Percentiles rank a stretch among this genome's conserved stretches.
These are phyloP conservation scores for Vultur gryphus DNA, from an alignment of 2,797 vertebrate genomes.

Conservation along the genomic window DNA sequence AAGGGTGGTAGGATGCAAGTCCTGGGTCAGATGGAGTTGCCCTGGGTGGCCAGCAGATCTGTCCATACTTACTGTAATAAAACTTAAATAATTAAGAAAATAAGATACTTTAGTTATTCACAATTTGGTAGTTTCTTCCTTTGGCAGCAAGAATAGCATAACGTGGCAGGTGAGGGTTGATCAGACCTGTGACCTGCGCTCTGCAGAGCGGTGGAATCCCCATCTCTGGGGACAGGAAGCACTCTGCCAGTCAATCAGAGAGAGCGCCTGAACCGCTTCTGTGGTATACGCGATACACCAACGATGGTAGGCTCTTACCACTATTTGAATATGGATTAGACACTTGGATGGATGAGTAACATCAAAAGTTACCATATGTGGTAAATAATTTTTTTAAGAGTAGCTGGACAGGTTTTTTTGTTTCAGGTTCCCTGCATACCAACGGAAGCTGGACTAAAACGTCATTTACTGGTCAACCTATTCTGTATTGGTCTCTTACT, in stretches of 20 bases:
- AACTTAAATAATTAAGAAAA: neutral
- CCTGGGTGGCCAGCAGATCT: fast-evolving
- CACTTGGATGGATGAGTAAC: neutral
- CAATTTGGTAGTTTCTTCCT: neutral
- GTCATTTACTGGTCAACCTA: neutral
- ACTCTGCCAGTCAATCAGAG: neutral
- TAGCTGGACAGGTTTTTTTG: neutral
- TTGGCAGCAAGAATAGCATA: neutral
- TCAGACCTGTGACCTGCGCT: neutral
- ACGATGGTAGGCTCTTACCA: fast-evolving
- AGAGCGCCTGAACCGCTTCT: neutral
- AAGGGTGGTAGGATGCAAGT: neutral
- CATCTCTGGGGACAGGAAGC: neutral
- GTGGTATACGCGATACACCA: fast-evolving
- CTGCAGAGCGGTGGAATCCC: neutral
- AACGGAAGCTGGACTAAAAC: neutral
- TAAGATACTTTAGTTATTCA: neutral
- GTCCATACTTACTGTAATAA: neutral
- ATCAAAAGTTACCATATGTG: neutral
- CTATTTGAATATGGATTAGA: neutral
- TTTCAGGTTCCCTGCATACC: neutral
- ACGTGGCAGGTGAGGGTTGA: neutral
- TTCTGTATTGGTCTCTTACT: neutral
- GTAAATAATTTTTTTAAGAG: neutral
- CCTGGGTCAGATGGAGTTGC: neutral